Percentiles rank a stretch among this genome's conserved stretches.
These are phyloP conservation scores for Chaenogobius annularis DNA, from an alignment of 2,113 vertebrate genomes.

Conservation along the genomic window DNA sequence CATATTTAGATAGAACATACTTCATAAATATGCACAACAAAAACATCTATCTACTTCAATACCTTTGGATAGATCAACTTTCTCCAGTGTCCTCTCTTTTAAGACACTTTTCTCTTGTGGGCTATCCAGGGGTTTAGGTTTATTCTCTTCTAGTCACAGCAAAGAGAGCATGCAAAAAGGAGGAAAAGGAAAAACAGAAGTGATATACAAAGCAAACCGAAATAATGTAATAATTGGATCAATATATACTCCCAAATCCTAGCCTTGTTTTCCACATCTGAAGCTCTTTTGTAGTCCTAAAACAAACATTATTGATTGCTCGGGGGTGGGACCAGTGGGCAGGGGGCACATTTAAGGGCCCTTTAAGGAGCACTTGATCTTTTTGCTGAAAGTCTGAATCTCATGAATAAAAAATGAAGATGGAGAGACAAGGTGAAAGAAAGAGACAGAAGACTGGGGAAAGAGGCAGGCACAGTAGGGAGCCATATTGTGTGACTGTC, in stretches of 20 bases:
- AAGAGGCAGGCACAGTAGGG: constrained; percentile 39
- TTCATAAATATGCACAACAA: background rate
- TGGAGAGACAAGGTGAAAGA: constrained; percentile 34
- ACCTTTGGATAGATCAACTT: constrained; percentile 85
- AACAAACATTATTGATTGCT: constrained; percentile 28
- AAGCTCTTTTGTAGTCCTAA: constrained; percentile 5
- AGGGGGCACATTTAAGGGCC: constrained; percentile 15
- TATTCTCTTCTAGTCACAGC: constrained; percentile 80
- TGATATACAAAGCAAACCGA: background rate
- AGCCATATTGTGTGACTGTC: constrained; percentile 52
- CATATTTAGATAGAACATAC: too few relatives aligned
- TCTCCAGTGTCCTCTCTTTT: constrained; percentile 82
- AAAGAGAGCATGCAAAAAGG: constrained; percentile 22
- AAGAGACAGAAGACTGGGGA: constrained; percentile 33
- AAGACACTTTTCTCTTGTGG: constrained; percentile 67
- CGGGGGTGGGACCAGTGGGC: constrained; percentile 18
- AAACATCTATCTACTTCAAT: constrained; percentile 28
- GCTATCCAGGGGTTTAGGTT: constrained; percentile 76
- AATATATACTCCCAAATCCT: background rate
- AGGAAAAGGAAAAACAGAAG: constrained; percentile 7
- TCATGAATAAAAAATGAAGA: constrained; percentile 70
- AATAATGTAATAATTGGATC: background rate
- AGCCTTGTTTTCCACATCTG: background rate
- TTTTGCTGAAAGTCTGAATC: constrained; percentile 54
- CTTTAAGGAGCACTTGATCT: constrained; percentile 66